A percentile compares a stretch with the other conserved stretches of the same genome.
Evolutionary conservation across 2,797 vertebrate species (phyloP).

Genomic region (Todus mexicanus): DNA sequence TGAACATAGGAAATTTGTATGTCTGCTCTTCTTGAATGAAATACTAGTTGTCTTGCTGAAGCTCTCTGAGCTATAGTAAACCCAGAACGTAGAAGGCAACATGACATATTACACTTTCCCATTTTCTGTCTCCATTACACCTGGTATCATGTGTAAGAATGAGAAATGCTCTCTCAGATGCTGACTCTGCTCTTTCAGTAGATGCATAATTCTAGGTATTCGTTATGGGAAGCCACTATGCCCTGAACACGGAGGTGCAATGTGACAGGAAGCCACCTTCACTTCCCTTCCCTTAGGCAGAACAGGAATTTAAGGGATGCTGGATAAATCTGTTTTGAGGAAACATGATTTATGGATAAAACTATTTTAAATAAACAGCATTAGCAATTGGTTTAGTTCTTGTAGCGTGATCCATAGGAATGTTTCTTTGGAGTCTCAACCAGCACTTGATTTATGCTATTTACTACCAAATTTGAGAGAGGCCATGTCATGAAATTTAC

Average conservation of each 20-base stretch:
- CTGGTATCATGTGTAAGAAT: not conserved
- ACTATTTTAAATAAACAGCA: not conserved
- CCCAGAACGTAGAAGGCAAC: not conserved
- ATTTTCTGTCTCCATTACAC: not conserved
- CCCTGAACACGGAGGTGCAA: not conserved
- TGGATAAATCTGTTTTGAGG: not conserved
- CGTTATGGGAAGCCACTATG: not conserved
- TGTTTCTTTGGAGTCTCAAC: not conserved
- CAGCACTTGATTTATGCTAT: not conserved
- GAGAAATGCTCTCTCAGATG: not conserved
- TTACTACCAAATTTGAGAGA: not conserved
- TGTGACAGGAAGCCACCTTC: not conserved
- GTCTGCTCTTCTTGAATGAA: not conserved
- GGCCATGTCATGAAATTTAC: not conserved
- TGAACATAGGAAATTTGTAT: not conserved
- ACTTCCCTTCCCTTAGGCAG: not conserved
- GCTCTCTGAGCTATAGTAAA: not conserved
- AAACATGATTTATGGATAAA: not conserved
- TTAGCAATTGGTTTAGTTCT: not conserved
- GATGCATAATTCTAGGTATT: not conserved
- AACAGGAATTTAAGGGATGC: not conserved
- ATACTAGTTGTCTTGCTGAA: not conserved
- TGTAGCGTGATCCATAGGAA: not conserved
- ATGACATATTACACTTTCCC: not conserved
- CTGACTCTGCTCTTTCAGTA: not conserved